Conservation (phyloP, 2,113 vertebrate genomes). For the Gnathonemus longibarbis region DNA sequence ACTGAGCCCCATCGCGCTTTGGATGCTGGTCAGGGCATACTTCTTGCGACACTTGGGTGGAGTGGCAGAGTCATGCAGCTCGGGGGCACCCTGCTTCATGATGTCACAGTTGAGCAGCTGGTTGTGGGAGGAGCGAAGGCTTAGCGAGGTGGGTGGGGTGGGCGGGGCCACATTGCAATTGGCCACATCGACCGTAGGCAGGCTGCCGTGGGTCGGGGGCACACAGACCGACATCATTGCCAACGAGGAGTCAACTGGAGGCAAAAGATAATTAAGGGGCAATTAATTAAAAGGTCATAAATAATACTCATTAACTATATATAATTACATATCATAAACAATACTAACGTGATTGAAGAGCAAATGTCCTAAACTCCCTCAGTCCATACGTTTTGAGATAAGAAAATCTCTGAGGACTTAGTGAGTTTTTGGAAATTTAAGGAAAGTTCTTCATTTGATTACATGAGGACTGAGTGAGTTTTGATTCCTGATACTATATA, state of each 20-base stretch:
- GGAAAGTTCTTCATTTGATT: background rate
- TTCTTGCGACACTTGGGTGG: constrained; percentile 87
- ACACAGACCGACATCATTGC: constrained; percentile 81
- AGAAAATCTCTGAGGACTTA: too few species aligned
- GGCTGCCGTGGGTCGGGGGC: constrained; percentile 65
- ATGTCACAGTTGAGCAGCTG: constrained; percentile 82
- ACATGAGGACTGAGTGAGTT: background rate
- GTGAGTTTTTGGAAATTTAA: background rate
- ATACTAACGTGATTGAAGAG: background rate
- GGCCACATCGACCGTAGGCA: constrained; percentile 64
- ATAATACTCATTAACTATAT: background rate
- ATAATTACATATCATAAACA: background rate
- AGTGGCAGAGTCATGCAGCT: constrained; percentile 70
- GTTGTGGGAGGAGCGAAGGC: constrained; percentile 88
- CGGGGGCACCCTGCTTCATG: constrained; percentile 68
- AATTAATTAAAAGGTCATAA: background rate
- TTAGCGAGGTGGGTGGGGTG: constrained; percentile 81
- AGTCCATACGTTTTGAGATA: background rate
- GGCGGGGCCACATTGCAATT: constrained; percentile 64
- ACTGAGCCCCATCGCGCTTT: constrained; percentile 80
- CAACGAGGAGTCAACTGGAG: constrained; percentile 61
- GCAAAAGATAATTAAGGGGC: constrained; percentile 16
- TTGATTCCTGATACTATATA: background rate
- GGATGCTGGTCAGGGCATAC: constrained; percentile 79
- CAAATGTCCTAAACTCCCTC: background rate